These are phyloP conservation scores for Sclerurus mexicanus DNA, from an alignment of 2,113 vertebrate species.

Conservation along the genomic window DNA sequence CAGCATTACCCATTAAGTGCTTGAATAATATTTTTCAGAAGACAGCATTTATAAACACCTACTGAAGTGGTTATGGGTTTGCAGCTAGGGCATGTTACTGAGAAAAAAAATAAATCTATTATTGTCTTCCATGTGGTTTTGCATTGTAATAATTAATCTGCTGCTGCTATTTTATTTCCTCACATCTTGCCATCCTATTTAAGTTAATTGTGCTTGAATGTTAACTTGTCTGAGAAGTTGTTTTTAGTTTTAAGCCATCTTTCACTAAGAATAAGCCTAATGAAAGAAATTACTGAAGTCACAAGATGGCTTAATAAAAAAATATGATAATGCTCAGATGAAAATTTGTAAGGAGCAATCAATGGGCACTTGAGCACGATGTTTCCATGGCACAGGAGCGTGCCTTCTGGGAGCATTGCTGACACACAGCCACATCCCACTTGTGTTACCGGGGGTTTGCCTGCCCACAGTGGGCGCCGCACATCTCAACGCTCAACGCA, in stretches of 20 bases:
- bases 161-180: not conserved
- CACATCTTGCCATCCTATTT: not conserved
- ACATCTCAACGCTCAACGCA: not conserved
- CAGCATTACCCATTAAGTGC: not conserved
- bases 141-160: not conserved
- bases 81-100: not conserved
- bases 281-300: not conserved
- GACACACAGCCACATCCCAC: not conserved
- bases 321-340: not conserved
- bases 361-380: not conserved
- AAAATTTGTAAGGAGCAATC: not conserved
- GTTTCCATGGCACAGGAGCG: not conserved
- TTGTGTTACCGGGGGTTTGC: rapidly evolving
- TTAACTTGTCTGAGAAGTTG: not conserved
- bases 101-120: not conserved
- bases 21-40: not conserved
- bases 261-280: not conserved
- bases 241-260: slow-evolving; percentile 24
- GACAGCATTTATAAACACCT: not conserved
- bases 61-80: not conserved
- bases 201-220: not conserved
- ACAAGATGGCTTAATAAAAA: not conserved
- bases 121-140: not conserved
- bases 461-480: not conserved
- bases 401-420: not conserved